phyloP scores from a whole-genome alignment of 2,113 vertebrate genomes.

The Suricata suricatta region DNA sequence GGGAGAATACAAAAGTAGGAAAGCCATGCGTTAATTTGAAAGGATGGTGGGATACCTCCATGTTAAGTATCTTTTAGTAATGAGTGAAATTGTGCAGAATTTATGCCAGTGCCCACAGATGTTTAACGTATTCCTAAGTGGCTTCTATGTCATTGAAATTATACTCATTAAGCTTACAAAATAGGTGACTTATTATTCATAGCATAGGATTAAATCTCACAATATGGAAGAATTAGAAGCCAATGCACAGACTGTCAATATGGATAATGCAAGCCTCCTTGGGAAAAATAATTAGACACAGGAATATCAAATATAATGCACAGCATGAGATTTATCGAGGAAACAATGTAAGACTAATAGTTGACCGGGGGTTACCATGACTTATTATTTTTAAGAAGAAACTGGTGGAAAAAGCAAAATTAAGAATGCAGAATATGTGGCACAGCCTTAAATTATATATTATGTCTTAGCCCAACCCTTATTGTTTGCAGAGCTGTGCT shows the following conservation, averaged over 20 bases:
- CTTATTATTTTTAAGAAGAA: conserved; percentile 32
- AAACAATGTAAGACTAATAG: not conserved
- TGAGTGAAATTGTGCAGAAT: not conserved
- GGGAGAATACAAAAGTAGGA: not conserved
- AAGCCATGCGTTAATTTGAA: not conserved
- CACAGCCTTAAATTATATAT: not conserved
- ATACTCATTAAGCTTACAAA: conserved; percentile 26
- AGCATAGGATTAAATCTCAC: not conserved
- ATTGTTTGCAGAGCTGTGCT: not conserved
- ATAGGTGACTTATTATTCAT: conserved; percentile 12
- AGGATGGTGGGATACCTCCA: not conserved
- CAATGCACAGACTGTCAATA: not conserved
- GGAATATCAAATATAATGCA: not conserved
- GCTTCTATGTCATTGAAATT: not conserved
- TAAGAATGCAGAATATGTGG: not conserved
- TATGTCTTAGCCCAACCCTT: not conserved
- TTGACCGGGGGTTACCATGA: not conserved
- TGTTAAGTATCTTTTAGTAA: not conserved
- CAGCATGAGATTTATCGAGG: not conserved
- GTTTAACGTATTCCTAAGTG: not conserved
- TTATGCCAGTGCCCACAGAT: not conserved
- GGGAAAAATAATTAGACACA: not conserved
- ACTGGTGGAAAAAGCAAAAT: not conserved
- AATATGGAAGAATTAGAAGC: conserved; percentile 11
- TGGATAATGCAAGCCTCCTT: not conserved